Base-by-base conservation (phyloP, 1,140 invertebrate genomes). In the Leptinotarsa defecta region DNA sequence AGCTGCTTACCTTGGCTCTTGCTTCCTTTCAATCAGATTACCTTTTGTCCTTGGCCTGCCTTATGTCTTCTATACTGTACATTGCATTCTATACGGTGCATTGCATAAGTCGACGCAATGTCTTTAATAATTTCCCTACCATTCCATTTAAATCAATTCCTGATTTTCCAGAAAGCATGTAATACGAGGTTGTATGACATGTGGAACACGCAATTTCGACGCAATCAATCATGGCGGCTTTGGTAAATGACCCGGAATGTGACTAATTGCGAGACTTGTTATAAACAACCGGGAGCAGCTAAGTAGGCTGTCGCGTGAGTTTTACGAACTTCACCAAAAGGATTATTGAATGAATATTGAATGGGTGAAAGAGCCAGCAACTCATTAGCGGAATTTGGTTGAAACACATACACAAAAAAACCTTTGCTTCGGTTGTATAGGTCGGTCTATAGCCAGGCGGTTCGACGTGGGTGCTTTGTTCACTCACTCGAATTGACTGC, bases 281-380 rank as follows among this genome's bases (percentile, higher is more conserved):
- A 48, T 22, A 71, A 71, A 61, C 69, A 57, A 71, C 69, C 69
- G 34, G 49, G 48, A 22, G n/a, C 5, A 20, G 17, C 49, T 71
- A 71, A 71, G 69, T 71, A 71, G 48, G 57, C 22, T 71, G 69
- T 71, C 69, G 69, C 69, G 69, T 71, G 69, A 57, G 52, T 57
- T 57, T 15, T 57, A 0, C 52, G 15, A 57, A 57, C 52, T 57
- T 13, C 52, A 19, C 52, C n/a, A 17, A 15, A 57, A 57, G 52
- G 52, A 57, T 57, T 57, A n/a, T 57, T n/a, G 52, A 57, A n/a
- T 57, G 4, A 57, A 57, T 3, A n/a, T 57, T 19, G 52, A 57
- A 57, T 19, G 6, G n/a, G n/a, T n/a, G 52, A 57, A 19, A 4
- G n/a, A 57, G 8, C 34, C 34, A 43, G 8, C 34, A 43, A 43